These are phyloP conservation scores for Archegozetes longisetosus DNA, from an alignment of 1,140 invertebrate species.

Conservation along the genomic window DNA sequence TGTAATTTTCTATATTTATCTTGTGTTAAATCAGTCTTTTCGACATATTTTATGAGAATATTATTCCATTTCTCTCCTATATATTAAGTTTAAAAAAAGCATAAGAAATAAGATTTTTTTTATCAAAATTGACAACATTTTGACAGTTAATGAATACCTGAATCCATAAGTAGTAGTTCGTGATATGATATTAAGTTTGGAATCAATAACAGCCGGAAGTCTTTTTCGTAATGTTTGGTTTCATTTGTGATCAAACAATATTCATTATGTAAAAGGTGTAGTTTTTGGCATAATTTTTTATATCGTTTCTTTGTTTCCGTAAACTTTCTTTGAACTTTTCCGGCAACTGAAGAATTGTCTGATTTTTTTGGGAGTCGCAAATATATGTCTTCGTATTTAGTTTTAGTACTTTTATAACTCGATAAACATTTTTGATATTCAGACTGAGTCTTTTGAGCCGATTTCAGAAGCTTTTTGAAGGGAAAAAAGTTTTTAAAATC, in stretches of 20 bases:
- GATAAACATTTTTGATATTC: not conserved
- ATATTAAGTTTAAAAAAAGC: not conserved
- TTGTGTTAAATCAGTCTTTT: constrained; percentile 28
- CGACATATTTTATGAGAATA: constrained; percentile 27
- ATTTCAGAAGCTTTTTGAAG: not conserved
- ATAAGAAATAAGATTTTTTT: constrained; percentile 1
- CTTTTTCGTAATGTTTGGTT: constrained; percentile 72
- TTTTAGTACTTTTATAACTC: not conserved
- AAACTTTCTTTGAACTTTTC: constrained; percentile 28
- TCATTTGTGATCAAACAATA: constrained; percentile 77
- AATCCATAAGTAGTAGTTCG: constrained; percentile 60
- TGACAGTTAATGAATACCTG: too few relatives aligned
- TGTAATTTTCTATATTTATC: constrained; percentile 26
- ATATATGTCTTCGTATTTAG: not conserved
- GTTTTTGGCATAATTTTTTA: constrained; percentile 63
- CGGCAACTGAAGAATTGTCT: not conserved
- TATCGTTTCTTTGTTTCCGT: constrained; percentile 79
- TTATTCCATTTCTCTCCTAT: constrained; percentile 25
- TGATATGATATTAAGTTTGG: constrained; percentile 71
- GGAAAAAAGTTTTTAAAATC: too few relatives aligned
- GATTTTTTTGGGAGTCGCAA: not conserved
- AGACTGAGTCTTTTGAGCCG: not conserved
- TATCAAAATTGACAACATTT: constrained; percentile 30
- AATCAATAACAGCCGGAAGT: constrained; percentile 62
- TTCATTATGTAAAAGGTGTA: constrained; percentile 83